phyloP scores from a whole-genome alignment of 2,113 vertebrate species.

The Hucho hucho region DNA sequence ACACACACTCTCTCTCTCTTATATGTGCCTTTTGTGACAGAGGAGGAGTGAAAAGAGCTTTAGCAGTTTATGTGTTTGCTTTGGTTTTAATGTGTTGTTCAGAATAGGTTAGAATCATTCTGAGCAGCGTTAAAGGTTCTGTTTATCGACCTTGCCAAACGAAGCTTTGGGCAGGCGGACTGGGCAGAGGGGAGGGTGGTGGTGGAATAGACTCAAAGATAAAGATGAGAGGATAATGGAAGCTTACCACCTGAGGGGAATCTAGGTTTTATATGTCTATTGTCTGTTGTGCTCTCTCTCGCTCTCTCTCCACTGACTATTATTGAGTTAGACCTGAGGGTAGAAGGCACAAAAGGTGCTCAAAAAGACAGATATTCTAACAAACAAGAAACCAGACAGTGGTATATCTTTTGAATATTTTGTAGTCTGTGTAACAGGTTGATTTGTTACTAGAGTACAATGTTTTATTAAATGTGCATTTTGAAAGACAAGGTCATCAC shows the following conservation, averaged over 20 bases:
- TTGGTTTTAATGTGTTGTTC: not conserved
- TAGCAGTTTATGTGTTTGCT: not conserved
- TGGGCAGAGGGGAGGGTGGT: not conserved
- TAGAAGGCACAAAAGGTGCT: too few relatives aligned
- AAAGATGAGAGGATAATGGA: slow-evolving; percentile 30
- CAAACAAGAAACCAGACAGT: too few relatives aligned
- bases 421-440: too few relatives aligned
- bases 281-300: not conserved
- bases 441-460: too few relatives aligned
- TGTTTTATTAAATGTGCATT: too few relatives aligned
- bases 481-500: too few relatives aligned
- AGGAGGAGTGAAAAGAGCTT: slow-evolving; percentile 14
- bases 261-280: not conserved
- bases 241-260: slow-evolving; percentile 2
- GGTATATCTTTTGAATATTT: too few relatives aligned
- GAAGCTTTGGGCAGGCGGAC: not conserved
- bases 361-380: too few relatives aligned
- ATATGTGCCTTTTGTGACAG: slow-evolving; percentile 22
- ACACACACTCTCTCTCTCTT: not conserved
- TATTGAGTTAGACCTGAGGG: too few relatives aligned
- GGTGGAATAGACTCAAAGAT: not conserved
- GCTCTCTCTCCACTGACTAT: not conserved
- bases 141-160: slow-evolving; percentile 29
- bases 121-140: not conserved
- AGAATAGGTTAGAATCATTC: not conserved